Conservation (phyloP, 2,113 vertebrate species). For the Hemiprocne comata region DNA sequence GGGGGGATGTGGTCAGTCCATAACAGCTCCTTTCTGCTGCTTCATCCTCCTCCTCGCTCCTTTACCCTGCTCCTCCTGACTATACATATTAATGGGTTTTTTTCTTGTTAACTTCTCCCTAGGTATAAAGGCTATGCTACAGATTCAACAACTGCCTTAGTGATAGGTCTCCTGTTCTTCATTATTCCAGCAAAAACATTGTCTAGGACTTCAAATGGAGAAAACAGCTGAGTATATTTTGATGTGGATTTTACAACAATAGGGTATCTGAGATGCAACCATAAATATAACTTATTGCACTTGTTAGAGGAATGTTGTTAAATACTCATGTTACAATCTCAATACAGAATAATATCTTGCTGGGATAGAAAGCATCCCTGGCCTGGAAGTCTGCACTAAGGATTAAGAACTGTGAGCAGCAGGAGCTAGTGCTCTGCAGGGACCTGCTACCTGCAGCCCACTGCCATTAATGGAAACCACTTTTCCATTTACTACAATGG, state of each 20-base stretch:
- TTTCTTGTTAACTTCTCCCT: slow-evolving; percentile 35
- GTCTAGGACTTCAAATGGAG: slow-evolving; percentile 74
- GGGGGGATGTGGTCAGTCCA: background rate
- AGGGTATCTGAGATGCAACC: background rate
- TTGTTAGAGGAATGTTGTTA: background rate
- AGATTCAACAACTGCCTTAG: slow-evolving; percentile 88
- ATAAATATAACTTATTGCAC: background rate
- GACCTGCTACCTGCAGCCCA: background rate
- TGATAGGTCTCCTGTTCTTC: slow-evolving; percentile 89
- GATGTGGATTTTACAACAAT: background rate
- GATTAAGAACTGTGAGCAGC: background rate
- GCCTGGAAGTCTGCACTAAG: background rate
- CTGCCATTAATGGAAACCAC: background rate
- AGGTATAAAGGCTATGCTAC: slow-evolving; percentile 83
- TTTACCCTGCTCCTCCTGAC: background rate
- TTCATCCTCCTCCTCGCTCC: background rate
- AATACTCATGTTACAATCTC: background rate
- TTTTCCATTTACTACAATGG: background rate
- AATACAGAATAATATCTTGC: background rate
- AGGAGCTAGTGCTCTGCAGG: background rate
- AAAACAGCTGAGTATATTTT: slow-evolving; percentile 79
- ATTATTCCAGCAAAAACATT: slow-evolving; percentile 83
- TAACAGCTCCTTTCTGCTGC: background rate
- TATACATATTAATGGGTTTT: background rate
- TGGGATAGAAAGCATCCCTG: background rate